Evolutionary conservation across 2,113 vertebrate genomes (phyloP).

Genomic region (Chloropsis hardwickii): DNA sequence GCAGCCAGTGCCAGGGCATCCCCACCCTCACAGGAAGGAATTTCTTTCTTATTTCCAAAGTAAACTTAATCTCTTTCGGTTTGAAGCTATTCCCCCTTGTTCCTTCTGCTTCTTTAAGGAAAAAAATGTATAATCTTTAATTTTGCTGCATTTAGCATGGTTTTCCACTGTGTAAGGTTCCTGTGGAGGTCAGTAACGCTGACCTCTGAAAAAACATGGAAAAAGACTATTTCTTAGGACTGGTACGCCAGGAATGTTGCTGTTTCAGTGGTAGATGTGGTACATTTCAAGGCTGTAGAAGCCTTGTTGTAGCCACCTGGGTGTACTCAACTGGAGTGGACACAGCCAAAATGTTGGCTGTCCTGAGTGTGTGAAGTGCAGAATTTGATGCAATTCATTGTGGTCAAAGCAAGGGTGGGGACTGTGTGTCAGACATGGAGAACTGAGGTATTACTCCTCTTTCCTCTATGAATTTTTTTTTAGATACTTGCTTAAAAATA

Average conservation of each 20-base stretch:
- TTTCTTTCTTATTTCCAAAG: not conserved
- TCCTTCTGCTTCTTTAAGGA: not conserved
- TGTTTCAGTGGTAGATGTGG: not conserved
- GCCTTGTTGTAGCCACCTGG: not conserved
- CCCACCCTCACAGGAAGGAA: fast-evolving
- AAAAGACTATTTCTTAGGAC: not conserved
- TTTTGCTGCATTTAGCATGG: not conserved
- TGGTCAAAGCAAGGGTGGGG: not conserved
- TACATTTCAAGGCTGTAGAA: not conserved
- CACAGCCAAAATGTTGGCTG: not conserved
- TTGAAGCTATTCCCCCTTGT: not conserved
- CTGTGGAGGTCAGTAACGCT: not conserved
- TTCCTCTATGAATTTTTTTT: not conserved
- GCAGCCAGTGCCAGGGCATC: not conserved
- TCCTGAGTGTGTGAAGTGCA: not conserved
- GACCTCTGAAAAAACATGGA: not conserved
- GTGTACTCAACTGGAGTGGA: not conserved
- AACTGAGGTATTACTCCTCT: not conserved
- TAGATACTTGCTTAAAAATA: not conserved
- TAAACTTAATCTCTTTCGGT: not conserved
- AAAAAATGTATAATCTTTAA: not conserved
- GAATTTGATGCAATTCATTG: not conserved
- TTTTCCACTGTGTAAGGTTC: not conserved
- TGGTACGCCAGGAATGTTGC: not conserved
- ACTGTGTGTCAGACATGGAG: not conserved